Percentiles rank a stretch among this genome's conserved stretches.
phyloP scores from a whole-genome alignment of 2,888 invertebrate species.

The Bugula neritina region DNA sequence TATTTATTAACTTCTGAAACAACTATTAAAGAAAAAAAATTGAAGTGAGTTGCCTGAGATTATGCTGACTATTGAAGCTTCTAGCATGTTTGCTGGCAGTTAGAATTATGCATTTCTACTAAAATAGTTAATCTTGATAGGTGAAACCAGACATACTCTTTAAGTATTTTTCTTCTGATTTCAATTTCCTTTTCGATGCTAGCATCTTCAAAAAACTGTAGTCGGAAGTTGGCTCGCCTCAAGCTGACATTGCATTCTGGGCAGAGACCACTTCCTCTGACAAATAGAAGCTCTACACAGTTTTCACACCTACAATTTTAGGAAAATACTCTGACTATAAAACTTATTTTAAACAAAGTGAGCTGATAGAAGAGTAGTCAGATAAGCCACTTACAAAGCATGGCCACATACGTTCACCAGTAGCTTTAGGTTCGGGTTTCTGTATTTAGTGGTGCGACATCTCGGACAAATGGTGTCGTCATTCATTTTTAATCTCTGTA shows the following conservation, averaged over 20 bases:
- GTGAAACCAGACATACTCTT: constrained; percentile 52
- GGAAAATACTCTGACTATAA: too few relatives aligned
- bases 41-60: too few relatives aligned
- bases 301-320: constrained; percentile 76
- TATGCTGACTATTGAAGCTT: too few relatives aligned
- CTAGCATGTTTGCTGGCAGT: too few relatives aligned
- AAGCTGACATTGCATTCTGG: constrained; percentile 86
- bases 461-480: constrained; percentile 31
- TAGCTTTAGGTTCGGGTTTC: constrained; percentile 31
- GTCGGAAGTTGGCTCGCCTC: constrained; percentile 79
- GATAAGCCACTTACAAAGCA: constrained; percentile 30
- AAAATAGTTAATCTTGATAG: too few relatives aligned
- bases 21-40: too few relatives aligned
- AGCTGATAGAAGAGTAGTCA: neutral
- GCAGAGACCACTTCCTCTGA: constrained; percentile 89
- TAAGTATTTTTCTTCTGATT: constrained; percentile 76
- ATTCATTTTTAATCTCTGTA: too few relatives aligned
- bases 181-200: constrained; percentile 95
- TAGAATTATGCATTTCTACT: too few relatives aligned
- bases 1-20: too few relatives aligned
- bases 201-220: constrained; percentile 93
- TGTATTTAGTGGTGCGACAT: constrained; percentile 33
- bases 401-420: constrained; percentile 33
- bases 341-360: neutral
- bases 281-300: constrained; percentile 89